These are phyloP conservation scores for Eurosta solidaginis DNA, from an alignment of 1,140 invertebrate species.

Conservation along the genomic window DNA sequence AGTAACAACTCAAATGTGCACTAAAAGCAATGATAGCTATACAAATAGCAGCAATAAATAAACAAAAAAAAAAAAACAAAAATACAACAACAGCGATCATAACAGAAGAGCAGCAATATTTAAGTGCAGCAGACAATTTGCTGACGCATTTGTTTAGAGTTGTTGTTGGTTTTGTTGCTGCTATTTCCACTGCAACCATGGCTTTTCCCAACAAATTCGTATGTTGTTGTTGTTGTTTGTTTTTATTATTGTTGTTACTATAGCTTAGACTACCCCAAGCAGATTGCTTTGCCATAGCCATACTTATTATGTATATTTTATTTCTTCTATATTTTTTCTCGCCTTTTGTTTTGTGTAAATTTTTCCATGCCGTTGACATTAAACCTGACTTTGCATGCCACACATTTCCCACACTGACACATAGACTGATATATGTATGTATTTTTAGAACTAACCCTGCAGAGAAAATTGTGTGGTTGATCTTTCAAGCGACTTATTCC, in stretches of 20 bases:
- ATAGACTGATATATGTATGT: not conserved
- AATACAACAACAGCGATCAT: too few species aligned
- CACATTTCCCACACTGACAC: conserved; percentile 23
- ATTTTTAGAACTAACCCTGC: too few species aligned
- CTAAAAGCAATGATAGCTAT: not conserved
- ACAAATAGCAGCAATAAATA: not conserved
- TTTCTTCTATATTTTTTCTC: not conserved
- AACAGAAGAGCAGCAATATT: not conserved
- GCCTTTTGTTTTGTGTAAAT: not conserved
- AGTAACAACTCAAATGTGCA: not conserved
- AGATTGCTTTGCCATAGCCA: not conserved
- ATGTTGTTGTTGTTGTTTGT: not conserved
- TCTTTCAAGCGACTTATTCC: too few species aligned
- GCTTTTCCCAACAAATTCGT: too few species aligned
- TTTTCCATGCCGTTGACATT: conserved; percentile 20
- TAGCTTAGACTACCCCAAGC: not conserved
- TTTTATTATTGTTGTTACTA: not conserved
- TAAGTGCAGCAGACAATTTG: not conserved
- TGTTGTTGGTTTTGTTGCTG: not conserved
- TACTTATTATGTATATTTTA: too few species aligned
- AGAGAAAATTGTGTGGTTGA: too few species aligned
- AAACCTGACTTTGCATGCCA: conserved; percentile 13
- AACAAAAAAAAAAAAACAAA: not conserved
- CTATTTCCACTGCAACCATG: not conserved
- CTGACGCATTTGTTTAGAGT: not conserved